Percentiles rank a stretch among this genome's conserved stretches.
These are phyloP conservation scores for Bryconaethiops microstoma DNA, from an alignment of 2,797 vertebrate species.

Conservation along the genomic window DNA sequence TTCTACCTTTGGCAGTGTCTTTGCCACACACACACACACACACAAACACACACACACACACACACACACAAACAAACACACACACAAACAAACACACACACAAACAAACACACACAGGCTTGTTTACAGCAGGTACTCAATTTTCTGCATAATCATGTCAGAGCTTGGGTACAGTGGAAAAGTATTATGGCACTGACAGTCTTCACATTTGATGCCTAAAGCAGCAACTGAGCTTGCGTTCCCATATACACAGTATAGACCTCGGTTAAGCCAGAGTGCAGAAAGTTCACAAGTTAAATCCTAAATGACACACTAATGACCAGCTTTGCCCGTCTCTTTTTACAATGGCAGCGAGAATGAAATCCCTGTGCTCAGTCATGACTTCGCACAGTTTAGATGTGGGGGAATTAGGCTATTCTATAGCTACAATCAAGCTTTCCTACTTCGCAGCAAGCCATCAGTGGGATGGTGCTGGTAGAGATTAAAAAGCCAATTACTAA, in stretches of 20 bases:
- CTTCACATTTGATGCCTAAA: conserved; percentile 38
- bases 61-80: no score
- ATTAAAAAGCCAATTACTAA: conserved; percentile 19
- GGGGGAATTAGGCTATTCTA: conserved; percentile 3
- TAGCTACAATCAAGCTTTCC: conserved; percentile 21
- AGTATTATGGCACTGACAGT: conserved; percentile 38
- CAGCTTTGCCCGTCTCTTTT: conserved; percentile 37
- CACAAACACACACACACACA: no score
- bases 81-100: no score
- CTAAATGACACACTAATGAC: conserved; percentile 49
- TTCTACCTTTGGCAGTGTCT: conserved; percentile 21
- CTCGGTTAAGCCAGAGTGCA: conserved; percentile 11
- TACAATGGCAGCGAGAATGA: conserved; percentile 38
- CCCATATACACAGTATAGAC: not conserved
- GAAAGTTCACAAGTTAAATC: conserved; percentile 38
- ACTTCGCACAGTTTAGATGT: conserved; percentile 4
- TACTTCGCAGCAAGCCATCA: conserved; percentile 11
- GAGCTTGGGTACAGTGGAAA: conserved; percentile 25
- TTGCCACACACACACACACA: no score
- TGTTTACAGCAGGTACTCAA: conserved; percentile 30
- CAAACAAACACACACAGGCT: not conserved
- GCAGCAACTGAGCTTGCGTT: conserved; percentile 7
- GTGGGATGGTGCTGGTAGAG: not conserved
- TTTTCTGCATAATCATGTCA: conserved; percentile 44
- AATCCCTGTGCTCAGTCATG: conserved; percentile 27